A percentile compares a stretch with the other conserved stretches of the same genome.
These are phyloP conservation scores for Lasioglossum malachurum DNA, from an alignment of 2,888 invertebrate genomes.

Conservation along the genomic window DNA sequence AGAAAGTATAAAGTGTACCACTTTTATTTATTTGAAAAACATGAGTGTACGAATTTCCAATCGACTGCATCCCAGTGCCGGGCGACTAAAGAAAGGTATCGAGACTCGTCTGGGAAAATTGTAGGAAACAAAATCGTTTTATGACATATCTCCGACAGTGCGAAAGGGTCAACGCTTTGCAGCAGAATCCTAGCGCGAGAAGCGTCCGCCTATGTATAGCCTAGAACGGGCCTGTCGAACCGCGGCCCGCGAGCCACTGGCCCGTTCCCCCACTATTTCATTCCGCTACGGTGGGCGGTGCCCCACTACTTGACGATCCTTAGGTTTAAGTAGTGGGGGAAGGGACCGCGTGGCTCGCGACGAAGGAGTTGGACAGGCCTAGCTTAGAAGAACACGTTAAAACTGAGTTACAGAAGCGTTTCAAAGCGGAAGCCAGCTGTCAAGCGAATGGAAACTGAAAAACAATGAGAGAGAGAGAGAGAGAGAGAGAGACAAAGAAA, in stretches of 20 bases:
- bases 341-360: no score
- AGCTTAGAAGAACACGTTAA: conserved; percentile 34
- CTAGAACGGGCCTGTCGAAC: not conserved
- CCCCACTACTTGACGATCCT: no score
- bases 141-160: not conserved
- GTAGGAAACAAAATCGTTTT: not conserved
- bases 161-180: conserved; percentile 1
- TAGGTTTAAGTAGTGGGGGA: no score
- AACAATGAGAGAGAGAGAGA: not conserved
- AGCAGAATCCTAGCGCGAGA: conserved; percentile 23
- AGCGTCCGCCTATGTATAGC: conserved; percentile 48
- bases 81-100: not conserved
- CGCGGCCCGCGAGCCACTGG: no score
- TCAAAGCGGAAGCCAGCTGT: conserved; percentile 63
- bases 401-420: conserved; percentile 60
- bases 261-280: no score
- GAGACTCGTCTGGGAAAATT: not conserved
- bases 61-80: not conserved
- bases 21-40: not conserved
- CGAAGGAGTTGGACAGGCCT: no score
- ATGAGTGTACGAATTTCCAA: not conserved
- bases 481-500: not conserved
- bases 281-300: no score
- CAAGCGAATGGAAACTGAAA: conserved; percentile 62
- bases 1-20: not conserved